Percentiles rank a stretch among this genome's conserved stretches.
These are phyloP conservation scores for Phengaris alcon DNA, from an alignment of 2,888 invertebrate species.

Conservation along the genomic window DNA sequence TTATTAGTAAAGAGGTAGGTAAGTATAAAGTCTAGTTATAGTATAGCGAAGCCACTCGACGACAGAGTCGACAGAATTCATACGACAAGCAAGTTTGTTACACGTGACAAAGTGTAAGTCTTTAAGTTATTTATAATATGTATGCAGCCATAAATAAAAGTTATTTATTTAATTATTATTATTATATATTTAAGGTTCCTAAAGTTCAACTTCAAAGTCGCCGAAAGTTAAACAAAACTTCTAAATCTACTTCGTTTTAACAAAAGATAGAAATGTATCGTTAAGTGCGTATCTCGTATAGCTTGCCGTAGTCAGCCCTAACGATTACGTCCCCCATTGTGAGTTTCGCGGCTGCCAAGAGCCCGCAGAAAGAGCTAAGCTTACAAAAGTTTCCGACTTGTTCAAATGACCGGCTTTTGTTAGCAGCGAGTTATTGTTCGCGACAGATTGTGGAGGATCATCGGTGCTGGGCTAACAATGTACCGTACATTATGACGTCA, in stretches of 20 bases:
- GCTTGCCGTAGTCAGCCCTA: conserved; percentile 67
- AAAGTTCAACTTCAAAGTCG: neutral
- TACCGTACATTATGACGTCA: conserved; percentile 12
- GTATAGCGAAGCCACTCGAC: too few species aligned
- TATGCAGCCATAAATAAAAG: too few species aligned
- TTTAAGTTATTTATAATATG: too few species aligned
- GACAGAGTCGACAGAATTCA: too few species aligned
- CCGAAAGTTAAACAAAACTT: neutral
- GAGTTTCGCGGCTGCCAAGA: conserved; percentile 68
- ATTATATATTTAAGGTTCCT: too few species aligned
- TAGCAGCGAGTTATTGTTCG: conserved; percentile 77
- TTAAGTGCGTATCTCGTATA: conserved; percentile 73
- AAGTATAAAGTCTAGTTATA: too few species aligned
- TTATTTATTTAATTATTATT: too few species aligned
- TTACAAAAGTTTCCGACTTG: conserved; percentile 78
- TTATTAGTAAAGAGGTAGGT: too few species aligned
- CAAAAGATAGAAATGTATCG: conserved; percentile 66
- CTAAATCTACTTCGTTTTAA: conserved; percentile 38
- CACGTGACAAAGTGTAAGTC: too few species aligned
- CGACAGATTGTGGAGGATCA: conserved; percentile 77
- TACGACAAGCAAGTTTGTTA: too few species aligned
- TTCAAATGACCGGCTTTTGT: conserved; percentile 79
- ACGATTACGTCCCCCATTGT: conserved; percentile 76
- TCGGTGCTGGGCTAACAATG: conserved; percentile 52
- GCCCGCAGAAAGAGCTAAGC: conserved; percentile 73